Evolutionary conservation across 1,140 invertebrate species (phyloP), one percentile per base, ranked within the genome.

Genomic region (Lethrus apterus): DNA sequence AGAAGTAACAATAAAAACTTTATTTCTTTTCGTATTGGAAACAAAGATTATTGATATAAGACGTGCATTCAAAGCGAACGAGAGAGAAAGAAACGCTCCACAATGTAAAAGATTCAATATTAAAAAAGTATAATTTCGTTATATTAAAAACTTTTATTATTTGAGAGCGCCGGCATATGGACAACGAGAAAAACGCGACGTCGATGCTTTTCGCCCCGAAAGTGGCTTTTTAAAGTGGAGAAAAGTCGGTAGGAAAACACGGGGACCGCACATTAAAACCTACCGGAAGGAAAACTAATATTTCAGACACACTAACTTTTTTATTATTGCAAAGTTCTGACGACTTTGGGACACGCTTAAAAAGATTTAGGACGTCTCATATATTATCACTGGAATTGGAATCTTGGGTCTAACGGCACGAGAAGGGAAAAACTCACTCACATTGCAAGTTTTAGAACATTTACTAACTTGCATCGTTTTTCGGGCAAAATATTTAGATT

Each of bases 91-190:
- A 21, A 3, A 9, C 35, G 35, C 24, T n/a, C 1, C 19, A 44
- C 31, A 44, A 30, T 44, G n/a, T n/a, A n/a, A n/a, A n/a, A n/a
- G n/a, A n/a, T n/a, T n/a, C n/a, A n/a, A n/a, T n/a, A n/a, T n/a
- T n/a, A n/a, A 44, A 44, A 44, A 44, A 44, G 41, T 44, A 44
- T 44, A 44, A 44, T 44, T 44, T 32, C 41, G 26, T 30, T 31
- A 44, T 44, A 44, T 44, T 44, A 44, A 44, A 44, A 44, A 8
- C 20, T 44, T 44, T 44, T 26, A 26, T 44, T 44, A 11, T 19
- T 38, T n/a, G n/a, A n/a, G n/a, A n/a, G n/a, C 18, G 18, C 35
- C 35, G 7, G 35, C 35, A 38, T 38, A 38, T 38, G 35, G 18
- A 38, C 35, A 38, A 38, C 35, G 24, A 17, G 35, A 38, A 17